A percentile compares a stretch with the other conserved stretches of the same genome.
These are phyloP conservation scores for Anaspis maculata DNA, from an alignment of 2,888 invertebrate genomes.

Conservation along the genomic window DNA sequence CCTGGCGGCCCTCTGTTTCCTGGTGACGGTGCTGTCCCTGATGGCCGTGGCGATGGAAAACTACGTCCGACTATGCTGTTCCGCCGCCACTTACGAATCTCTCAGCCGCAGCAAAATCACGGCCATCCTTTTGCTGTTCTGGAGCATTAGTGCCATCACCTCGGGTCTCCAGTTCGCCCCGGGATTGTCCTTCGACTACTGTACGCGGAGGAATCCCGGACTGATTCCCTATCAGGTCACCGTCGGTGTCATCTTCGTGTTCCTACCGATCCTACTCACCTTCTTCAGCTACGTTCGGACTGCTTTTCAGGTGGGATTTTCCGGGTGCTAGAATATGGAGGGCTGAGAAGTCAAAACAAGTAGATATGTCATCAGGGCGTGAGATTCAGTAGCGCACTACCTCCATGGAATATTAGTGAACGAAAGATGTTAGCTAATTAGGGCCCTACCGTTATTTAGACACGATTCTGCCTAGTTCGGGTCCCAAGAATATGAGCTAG, in stretches of 20 bases:
- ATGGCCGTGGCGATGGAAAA: constrained; percentile 59
- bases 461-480: too few species aligned
- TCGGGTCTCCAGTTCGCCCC: constrained; percentile 55
- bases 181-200: constrained; percentile 60
- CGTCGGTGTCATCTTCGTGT: constrained; percentile 51
- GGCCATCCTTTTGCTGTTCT: constrained; percentile 47
- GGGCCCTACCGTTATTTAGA: too few species aligned
- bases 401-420: too few species aligned
- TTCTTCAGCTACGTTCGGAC: constrained; percentile 48
- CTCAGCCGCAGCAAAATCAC: constrained; percentile 48
- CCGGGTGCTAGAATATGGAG: too few species aligned
- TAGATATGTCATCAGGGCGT: too few species aligned
- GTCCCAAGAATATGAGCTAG: too few species aligned
- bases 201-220: constrained; percentile 48
- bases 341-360: too few species aligned
- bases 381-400: too few species aligned
- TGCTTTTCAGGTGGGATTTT: constrained; percentile 34
- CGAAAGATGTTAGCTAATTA: too few species aligned
- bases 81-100: constrained; percentile 44
- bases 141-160: constrained; percentile 48
- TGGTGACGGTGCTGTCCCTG: constrained; percentile 55
- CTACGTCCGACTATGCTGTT: constrained; percentile 54
- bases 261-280: constrained; percentile 50
- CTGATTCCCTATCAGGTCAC: constrained; percentile 50
- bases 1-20: constrained; percentile 56